Percentiles rank a stretch among this genome's conserved stretches.
phyloP scores from a whole-genome alignment of 2,113 vertebrate genomes.

The Pluvianellus socialis region DNA sequence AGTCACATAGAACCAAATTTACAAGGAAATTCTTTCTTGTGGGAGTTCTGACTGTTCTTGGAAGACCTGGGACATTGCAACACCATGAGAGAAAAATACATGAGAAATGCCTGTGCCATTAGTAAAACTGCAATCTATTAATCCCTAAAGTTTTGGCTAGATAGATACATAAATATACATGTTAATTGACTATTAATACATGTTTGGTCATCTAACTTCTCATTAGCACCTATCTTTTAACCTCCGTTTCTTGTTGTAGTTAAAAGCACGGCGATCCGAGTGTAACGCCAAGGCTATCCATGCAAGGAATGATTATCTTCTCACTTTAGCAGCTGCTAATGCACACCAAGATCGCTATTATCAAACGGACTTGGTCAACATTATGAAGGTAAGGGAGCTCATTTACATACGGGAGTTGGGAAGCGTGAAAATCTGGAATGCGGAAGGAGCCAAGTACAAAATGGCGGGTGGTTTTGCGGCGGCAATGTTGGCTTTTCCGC shows the following conservation, averaged over 20 bases:
- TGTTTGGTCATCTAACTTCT: background rate
- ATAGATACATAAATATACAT: accelerated
- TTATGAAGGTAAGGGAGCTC: conserved; percentile 84
- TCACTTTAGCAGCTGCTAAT: conserved; percentile 95
- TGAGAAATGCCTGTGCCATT: background rate
- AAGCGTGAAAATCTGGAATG: background rate
- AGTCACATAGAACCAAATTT: background rate
- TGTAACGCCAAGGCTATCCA: conserved; percentile 97
- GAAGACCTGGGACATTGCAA: background rate
- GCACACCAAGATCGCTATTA: conserved; percentile 98
- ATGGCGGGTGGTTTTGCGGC: background rate
- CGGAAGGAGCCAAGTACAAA: accelerated
- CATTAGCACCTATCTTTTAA: background rate
- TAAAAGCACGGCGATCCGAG: conserved; percentile 95
- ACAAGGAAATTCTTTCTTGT: background rate
- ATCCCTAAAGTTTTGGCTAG: accelerated
- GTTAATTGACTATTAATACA: accelerated
- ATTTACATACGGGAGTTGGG: background rate
- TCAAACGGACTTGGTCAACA: conserved; percentile 90
- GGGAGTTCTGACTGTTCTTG: background rate
- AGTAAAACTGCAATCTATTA: background rate
- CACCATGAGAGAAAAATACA: background rate
- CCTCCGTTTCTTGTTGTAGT: conserved; percentile 72
- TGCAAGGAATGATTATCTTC: conserved; percentile 95
- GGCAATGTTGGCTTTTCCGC: accelerated